Conservation (phyloP, 2,113 vertebrate genomes). For the Tenebrosternarchus preto region DNA sequence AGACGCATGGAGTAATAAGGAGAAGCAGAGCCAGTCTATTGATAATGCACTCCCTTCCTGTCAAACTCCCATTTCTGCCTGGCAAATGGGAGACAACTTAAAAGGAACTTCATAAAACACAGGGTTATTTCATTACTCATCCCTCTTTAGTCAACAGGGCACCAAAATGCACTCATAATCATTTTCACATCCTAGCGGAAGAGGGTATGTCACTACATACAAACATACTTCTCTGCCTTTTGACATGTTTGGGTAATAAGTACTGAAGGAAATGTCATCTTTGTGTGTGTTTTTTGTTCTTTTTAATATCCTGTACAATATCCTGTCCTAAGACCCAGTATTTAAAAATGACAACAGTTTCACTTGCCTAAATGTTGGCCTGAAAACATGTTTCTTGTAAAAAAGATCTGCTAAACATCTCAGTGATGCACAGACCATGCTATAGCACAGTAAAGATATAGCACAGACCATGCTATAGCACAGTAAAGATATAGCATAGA, state of each 20-base stretch:
- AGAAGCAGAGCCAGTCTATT: constrained; percentile 43
- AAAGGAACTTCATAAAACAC: constrained; percentile 53
- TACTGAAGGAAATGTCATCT: constrained; percentile 35
- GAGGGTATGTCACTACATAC: constrained; percentile 16
- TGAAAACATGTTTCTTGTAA: neutral
- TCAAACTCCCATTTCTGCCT: constrained; percentile 52
- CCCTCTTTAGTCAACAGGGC: constrained; percentile 21
- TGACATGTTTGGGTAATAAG: constrained; percentile 26
- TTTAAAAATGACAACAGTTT: neutral
- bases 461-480: too few species aligned
- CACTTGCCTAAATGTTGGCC: neutral
- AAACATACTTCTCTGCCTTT: constrained; percentile 38
- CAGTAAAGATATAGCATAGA: too few species aligned
- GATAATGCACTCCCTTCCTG: constrained; percentile 41
- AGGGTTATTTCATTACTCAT: constrained; percentile 50
- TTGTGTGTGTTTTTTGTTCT: constrained; percentile 34
- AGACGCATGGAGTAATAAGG: constrained; percentile 51
- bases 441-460: too few species aligned
- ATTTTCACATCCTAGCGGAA: constrained; percentile 12
- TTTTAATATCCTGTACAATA: constrained; percentile 52
- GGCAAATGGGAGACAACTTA: constrained; percentile 48
- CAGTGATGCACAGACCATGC: too few species aligned
- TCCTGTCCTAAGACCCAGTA: constrained; percentile 29
- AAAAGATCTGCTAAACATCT: neutral
- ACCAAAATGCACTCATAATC: constrained; percentile 44